Percentiles rank a stretch among this genome's conserved stretches.
These are phyloP conservation scores for Holothuria leucospilota DNA, from an alignment of 53 echinoderm and acorn worm genomes.

Conservation along the genomic window DNA sequence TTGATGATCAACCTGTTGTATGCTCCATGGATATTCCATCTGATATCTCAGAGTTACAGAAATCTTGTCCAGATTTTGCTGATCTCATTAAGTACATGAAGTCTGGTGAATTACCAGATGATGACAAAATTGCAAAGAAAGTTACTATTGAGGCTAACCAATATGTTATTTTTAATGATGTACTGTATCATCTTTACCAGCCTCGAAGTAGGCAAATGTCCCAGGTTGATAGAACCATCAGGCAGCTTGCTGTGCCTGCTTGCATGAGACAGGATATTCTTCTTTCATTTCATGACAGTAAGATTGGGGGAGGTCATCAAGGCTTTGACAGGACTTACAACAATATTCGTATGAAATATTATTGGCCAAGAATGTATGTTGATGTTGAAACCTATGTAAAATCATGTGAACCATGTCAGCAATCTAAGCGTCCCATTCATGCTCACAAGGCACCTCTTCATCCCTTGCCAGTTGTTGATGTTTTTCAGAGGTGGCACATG, in stretches of 20 bases:
- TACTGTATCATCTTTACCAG: conserved; percentile 15
- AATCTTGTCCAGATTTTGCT: conserved; percentile 3
- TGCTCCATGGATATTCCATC: neutral
- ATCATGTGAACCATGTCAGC: conserved; percentile 36
- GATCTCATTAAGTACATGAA: neutral
- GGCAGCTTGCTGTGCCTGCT: conserved; percentile 30
- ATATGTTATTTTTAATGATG: conserved; percentile 15
- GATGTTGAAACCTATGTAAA: conserved; percentile 37
- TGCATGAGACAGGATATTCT: conserved; percentile 8
- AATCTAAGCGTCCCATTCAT: conserved; percentile 37
- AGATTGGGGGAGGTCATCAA: conserved; percentile 18
- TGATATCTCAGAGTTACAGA: neutral
- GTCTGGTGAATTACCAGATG: neutral
- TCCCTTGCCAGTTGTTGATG: conserved; percentile 31
- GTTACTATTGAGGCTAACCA: neutral
- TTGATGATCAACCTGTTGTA: neutral
- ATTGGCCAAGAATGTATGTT: conserved; percentile 46
- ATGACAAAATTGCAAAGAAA: neutral
- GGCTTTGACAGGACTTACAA: conserved; percentile 41
- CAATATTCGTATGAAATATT: conserved; percentile 31
- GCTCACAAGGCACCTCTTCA: conserved; percentile 33
- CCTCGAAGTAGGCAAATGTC: neutral
- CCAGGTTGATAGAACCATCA: neutral
- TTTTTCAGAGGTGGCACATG: conserved; percentile 48
- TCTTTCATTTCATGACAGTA: conserved; percentile 44